Base-by-base conservation (phyloP, 2,888 invertebrate species). In the Stenolophus ochropezus region DNA sequence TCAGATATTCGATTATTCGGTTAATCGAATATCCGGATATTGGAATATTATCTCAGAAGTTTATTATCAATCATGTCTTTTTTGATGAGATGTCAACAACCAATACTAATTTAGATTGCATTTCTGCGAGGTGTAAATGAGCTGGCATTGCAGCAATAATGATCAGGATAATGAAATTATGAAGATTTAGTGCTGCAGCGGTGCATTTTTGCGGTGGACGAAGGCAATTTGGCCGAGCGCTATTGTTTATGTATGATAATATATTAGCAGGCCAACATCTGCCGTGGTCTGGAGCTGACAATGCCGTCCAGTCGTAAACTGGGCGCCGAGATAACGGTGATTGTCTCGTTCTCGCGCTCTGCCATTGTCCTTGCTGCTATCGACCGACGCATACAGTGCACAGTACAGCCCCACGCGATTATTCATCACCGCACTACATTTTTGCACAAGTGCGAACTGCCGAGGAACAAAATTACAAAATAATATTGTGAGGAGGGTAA, bases 181-280 rank as follows among this genome's bases (percentile, higher is more conserved):
- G 11, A 11, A 42, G 33, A 42, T 42, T 42, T 42, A 11, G 33
- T 5, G 1, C 8, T 42, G 8, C 33, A 42, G 11, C 11, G 2
- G 25, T 61, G 25, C 25, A 61, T 61, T 61, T 61, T 61, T 61
- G n/a, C 21, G 11, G 25, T 14, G 0, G 18, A 56, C 20, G 56
- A 8, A 21, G 56, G 25, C 25, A 8, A 61, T 61, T 61, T 25
- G 23, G 25, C n/a, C 11, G 25, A 3, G 11, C 61, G 14, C 76
- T 56, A 58, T 76, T 76, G 58, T 76, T 56, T 76, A 58, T 58
- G 58, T 42, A 56, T 76, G 56, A 76, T 76, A 76, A 76, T 76
- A 76, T 76, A 76, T 76, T 76, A 56, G 56, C 76, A 56, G 27
- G 20, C 4, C 18, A 27, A 8, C 76, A 76, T 56, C 76, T 76